phyloP scores from a whole-genome alignment of 2,113 vertebrate species.

The Ptyas mucosa region DNA sequence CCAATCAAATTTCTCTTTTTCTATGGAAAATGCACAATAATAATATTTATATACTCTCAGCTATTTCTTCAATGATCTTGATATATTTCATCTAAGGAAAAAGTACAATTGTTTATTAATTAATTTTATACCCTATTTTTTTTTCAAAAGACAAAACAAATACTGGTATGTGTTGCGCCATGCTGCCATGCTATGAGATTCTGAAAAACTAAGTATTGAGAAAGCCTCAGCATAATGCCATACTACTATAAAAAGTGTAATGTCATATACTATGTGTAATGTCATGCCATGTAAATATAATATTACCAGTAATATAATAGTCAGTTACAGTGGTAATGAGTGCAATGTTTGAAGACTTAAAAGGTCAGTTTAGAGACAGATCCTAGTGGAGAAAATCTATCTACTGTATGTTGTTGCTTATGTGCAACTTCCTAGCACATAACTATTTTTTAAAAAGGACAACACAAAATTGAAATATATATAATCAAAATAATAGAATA shows the following conservation, averaged over 20 bases:
- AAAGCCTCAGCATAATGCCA: neutral
- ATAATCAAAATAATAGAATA: slow-evolving; percentile 19
- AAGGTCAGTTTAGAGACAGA: neutral
- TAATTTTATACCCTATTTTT: neutral
- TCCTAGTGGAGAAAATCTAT: neutral
- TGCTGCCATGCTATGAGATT: neutral
- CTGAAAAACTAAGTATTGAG: neutral
- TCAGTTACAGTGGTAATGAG: neutral
- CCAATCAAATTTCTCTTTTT: slow-evolving; percentile 90
- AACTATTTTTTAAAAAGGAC: slow-evolving; percentile 22
- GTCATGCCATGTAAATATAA: neutral
- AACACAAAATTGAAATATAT: slow-evolving; percentile 18
- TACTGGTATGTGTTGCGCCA: neutral
- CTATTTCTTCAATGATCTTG: slow-evolving; percentile 7
- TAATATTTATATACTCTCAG: slow-evolving; percentile 6
- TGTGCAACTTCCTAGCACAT: neutral
- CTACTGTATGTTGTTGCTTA: neutral
- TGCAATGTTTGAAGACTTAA: neutral
- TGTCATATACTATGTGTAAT: neutral
- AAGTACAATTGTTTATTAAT: neutral
- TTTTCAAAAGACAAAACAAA: neutral
- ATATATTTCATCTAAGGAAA: slow-evolving; percentile 3
- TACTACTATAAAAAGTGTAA: neutral
- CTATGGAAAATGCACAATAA: slow-evolving; percentile 68
- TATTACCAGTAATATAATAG: neutral